Percentiles rank a stretch among this genome's conserved stretches.
These are phyloP conservation scores for Amphimedon queenslandica DNA, from an alignment of 37 sponge, comb jelly and placozoan genomes.

Conservation along the genomic window DNA sequence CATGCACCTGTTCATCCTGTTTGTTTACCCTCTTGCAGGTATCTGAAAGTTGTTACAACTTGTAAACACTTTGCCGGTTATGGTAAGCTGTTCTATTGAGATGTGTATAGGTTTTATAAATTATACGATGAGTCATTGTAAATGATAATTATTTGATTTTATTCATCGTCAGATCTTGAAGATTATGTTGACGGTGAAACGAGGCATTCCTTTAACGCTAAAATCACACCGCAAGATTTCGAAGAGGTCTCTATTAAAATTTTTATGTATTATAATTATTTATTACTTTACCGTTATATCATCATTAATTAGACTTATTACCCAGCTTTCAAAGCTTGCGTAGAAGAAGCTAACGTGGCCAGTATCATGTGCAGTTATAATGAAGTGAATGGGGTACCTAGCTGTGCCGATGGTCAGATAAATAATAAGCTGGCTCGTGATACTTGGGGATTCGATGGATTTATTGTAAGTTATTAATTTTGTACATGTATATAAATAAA, in stretches of 20 bases:
- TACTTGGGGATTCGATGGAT: conserved; percentile 62
- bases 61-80: conserved; percentile 79
- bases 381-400: conserved; percentile 73
- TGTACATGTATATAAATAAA: neutral
- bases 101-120: too few species aligned
- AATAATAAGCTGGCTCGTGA: conserved; percentile 50
- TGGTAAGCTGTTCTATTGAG: conserved; percentile 27
- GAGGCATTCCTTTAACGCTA: conserved; percentile 29
- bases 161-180: conserved; percentile 65
- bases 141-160: too few species aligned
- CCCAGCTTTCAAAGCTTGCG: conserved; percentile 40
- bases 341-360: conserved; percentile 17
- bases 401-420: conserved; percentile 61
- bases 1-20: neutral
- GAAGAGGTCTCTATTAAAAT: too few species aligned
- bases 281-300: too few species aligned
- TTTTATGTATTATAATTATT: too few species aligned
- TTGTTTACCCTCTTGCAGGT: conserved; percentile 26
- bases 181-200: conserved; percentile 66
- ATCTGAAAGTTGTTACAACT: conserved; percentile 54
- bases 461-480: conserved; percentile 29
- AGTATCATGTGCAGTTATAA: conserved; percentile 85
- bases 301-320: conserved; percentile 15
- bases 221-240: neutral
- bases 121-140: too few species aligned